These are phyloP conservation scores for Alsophila aescularia DNA, from an alignment of 2,888 invertebrate genomes.

Conservation along the genomic window DNA sequence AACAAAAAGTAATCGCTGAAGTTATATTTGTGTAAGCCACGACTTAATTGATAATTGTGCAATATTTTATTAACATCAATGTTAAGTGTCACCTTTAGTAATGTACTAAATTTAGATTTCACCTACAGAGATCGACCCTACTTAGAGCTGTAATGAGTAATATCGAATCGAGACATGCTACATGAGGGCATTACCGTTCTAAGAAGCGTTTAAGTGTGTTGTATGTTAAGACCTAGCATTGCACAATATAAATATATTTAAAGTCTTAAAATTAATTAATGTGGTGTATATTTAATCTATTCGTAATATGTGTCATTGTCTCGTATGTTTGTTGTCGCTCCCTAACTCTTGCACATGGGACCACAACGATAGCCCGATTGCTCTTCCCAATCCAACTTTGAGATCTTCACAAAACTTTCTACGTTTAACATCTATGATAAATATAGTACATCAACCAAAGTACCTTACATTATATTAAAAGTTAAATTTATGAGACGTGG, in stretches of 20 bases:
- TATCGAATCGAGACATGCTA: background rate
- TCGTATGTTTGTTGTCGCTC: slow-evolving; percentile 32
- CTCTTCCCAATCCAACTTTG: slow-evolving; percentile 5
- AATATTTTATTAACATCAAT: slow-evolving; percentile 48
- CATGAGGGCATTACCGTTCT: slow-evolving; percentile 39
- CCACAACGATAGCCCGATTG: slow-evolving; percentile 28
- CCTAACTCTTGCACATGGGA: slow-evolving; percentile 30
- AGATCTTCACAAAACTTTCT: slow-evolving; percentile 7
- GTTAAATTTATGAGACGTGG: slow-evolving; percentile 22
- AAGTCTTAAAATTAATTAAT: slow-evolving; percentile 42
- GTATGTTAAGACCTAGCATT: slow-evolving; percentile 49
- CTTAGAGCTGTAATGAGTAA: slow-evolving; percentile 43
- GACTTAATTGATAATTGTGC: slow-evolving; percentile 37
- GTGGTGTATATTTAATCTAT: slow-evolving; percentile 43
- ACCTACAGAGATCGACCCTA: slow-evolving; percentile 42
- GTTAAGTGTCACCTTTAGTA: slow-evolving; percentile 56
- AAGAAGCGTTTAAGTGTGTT: slow-evolving; percentile 41
- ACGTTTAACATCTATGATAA: slow-evolving; percentile 16
- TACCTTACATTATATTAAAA: slow-evolving; percentile 36
- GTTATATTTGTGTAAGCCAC: slow-evolving; percentile 24
- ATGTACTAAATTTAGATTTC: slow-evolving; percentile 55
- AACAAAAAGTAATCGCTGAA: slow-evolving; percentile 10
- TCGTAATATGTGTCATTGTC: slow-evolving; percentile 30
- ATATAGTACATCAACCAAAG: slow-evolving; percentile 38
- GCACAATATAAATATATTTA: slow-evolving; percentile 48